These are phyloP conservation scores for Antrozous pallidus DNA, from an alignment of 2,797 vertebrate genomes.

Conservation along the genomic window DNA sequence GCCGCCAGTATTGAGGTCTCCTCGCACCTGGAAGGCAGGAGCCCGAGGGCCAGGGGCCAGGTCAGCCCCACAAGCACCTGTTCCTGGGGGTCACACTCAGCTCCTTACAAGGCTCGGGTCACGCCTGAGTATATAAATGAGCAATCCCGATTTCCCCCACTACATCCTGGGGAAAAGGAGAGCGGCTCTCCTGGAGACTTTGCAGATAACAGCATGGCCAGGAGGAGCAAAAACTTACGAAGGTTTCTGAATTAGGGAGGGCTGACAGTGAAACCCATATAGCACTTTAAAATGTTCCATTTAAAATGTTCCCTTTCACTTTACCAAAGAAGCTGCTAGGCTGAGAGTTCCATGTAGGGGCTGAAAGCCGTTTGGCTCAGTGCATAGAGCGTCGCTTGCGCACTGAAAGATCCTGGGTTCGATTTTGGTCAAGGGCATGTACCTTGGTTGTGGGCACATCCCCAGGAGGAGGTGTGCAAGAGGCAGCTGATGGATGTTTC, in stretches of 20 bases:
- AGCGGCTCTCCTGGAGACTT: not conserved
- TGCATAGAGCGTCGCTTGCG: too few species aligned
- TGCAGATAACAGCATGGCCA: not conserved
- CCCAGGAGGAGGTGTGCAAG: too few species aligned
- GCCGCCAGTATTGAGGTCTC: not conserved
- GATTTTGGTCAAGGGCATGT: too few species aligned
- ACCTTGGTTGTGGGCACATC: too few species aligned
- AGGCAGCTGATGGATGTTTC: too few species aligned
- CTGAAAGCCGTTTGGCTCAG: too few species aligned
- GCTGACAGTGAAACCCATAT: not conserved
- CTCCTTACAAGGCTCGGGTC: not conserved
- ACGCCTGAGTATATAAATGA: not conserved
- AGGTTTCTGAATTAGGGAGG: not conserved
- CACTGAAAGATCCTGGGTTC: too few species aligned
- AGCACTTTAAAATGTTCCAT: not conserved
- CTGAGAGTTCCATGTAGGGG: not conserved
- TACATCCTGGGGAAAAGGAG: not conserved
- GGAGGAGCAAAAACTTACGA: not conserved
- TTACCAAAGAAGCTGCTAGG: not conserved
- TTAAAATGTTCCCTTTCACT: not conserved
- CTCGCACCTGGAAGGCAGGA: not conserved
- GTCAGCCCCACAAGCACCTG: not conserved
- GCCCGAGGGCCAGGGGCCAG: not conserved
- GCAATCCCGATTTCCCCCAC: not conserved
- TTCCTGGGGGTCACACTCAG: fast-evolving